Base-by-base conservation (phyloP, 2,888 invertebrate species). In the Ligdia adustata region DNA sequence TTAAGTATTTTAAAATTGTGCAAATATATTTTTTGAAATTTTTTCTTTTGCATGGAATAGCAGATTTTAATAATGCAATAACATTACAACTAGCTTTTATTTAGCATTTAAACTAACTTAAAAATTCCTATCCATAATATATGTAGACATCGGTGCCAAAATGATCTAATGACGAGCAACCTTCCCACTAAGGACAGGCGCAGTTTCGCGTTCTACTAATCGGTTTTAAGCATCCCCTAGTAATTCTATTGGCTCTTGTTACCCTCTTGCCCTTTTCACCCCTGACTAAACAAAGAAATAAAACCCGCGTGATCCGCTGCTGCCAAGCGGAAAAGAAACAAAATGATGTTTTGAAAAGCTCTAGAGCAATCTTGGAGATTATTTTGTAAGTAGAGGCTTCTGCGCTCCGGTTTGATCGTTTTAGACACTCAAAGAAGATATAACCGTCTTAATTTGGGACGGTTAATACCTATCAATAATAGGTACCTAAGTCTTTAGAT, bases 271-370 rank as follows among this genome's bases (percentile, higher is more conserved):
- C 52, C 52, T 60, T 59, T 57, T 29, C 34, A 52, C 48, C 53
- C 52, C 45, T 56, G 52, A 54, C 57, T 58, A 60, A 61, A 62
- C 56, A 57, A 60, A 58, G 52, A 60, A 62, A 60, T 60, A 58
- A 61, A 58, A 61, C 45, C 50, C 48, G 46, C 46, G 32, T 50
- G 37, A 53, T 53, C 43, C 49, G 54, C 31, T 53, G 27, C 46
- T 42, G 40, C 42, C 52, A 43, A 47, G 41, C 46, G 41, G 43
- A 47, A 49, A 47, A 42, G 41, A 52, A 41, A 44, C 33, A 38
- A 40, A 33, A 41, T 26, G 28, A 42, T 38, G 42, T 32, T 31
- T 42, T 42, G 27, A 26, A 48, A 41, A 32, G 42, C 48, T 35
- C 32, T 11, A 27, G 32, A 26, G 41, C 26, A 41, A 28, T 42